phyloP scores from a whole-genome alignment of 2,113 vertebrate species.

The Prunella himalayana region DNA sequence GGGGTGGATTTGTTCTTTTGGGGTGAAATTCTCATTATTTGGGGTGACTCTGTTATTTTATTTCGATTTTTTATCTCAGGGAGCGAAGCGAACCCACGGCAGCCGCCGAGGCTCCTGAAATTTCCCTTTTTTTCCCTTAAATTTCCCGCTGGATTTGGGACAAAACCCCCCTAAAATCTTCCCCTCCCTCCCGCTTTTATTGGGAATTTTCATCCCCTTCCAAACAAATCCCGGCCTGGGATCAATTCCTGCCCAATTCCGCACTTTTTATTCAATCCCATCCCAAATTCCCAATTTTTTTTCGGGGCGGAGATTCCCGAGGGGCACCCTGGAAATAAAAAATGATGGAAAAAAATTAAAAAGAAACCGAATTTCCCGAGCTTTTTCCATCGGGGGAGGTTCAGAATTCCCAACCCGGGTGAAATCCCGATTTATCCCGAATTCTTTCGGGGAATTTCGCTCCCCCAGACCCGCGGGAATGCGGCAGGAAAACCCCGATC shows the following conservation, averaged over 20 bases:
- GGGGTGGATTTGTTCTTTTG: too few species aligned
- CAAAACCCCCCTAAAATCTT: not conserved
- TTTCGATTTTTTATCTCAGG: not conserved
- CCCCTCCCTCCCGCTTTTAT: not conserved
- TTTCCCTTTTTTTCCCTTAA: not conserved
- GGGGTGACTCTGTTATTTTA: accelerated
- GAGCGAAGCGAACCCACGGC: not conserved
- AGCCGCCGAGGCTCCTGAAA: not conserved
- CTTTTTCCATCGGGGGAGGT: not conserved
- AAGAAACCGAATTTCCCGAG: not conserved
- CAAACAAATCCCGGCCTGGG: not conserved
- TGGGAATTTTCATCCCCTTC: not conserved
- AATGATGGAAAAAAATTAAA: not conserved
- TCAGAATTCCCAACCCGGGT: not conserved
- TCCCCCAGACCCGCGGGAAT: too few species aligned
- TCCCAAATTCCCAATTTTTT: not conserved
- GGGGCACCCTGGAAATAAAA: too few species aligned
- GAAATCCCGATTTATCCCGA: not conserved
- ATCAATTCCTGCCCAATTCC: accelerated
- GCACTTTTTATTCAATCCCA: not conserved
- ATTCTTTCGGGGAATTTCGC: not conserved
- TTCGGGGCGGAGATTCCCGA: not conserved
- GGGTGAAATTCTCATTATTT: not conserved
- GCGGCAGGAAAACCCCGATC: not conserved
- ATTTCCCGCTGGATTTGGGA: not conserved